Evolutionary conservation across 2,888 invertebrate genomes (phyloP).

Genomic region (Strigamia maritima): DNA sequence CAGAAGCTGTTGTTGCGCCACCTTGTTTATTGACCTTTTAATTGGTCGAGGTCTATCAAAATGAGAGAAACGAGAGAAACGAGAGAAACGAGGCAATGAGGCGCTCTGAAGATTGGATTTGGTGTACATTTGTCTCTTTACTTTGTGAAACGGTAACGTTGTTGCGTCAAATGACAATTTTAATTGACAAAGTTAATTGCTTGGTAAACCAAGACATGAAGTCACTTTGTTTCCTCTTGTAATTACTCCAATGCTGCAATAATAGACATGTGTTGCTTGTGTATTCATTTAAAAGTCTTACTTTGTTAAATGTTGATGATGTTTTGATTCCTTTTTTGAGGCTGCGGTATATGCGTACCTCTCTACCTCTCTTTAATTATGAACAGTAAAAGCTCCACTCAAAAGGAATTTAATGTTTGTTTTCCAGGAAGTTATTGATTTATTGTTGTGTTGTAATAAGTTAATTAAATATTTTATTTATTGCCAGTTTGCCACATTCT

Average conservation of each 20-base stretch:
- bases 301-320: too few relatives aligned
- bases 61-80: too few relatives aligned
- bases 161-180: neutral
- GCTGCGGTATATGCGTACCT: too few relatives aligned
- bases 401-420: too few relatives aligned
- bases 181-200: slow-evolving; percentile 13
- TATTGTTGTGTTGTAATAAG: too few relatives aligned
- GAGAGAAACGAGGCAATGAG: neutral
- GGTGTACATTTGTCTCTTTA: neutral
- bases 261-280: neutral
- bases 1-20: neutral
- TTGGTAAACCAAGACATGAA: neutral
- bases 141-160: neutral
- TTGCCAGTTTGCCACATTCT: too few relatives aligned
- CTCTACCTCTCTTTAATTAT: too few relatives aligned
- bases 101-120: neutral
- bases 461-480: too few relatives aligned
- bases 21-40: slow-evolving; percentile 6
- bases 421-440: too few relatives aligned
- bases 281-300: too few relatives aligned
- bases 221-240: neutral
- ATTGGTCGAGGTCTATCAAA: slow-evolving; percentile 13
- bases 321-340: too few relatives aligned
- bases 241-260: neutral
- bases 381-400: too few relatives aligned